Conservation (phyloP, 2,888 invertebrate species). For the Callyntrura sp. region DNA sequence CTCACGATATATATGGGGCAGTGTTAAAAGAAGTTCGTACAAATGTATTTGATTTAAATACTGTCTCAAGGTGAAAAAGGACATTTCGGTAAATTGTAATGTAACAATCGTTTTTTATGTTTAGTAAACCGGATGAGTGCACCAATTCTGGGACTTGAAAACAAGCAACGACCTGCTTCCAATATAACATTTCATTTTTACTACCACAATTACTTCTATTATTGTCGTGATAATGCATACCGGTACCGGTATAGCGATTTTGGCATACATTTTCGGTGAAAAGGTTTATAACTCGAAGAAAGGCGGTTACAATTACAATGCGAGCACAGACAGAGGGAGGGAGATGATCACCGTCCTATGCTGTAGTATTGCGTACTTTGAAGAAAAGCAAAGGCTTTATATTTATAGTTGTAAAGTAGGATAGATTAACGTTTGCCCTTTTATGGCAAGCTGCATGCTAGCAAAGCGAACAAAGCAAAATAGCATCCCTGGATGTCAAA, state of each 20-base stretch:
- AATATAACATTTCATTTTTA: neutral
- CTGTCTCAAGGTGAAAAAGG: conserved; percentile 28
- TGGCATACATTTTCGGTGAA: conserved; percentile 63
- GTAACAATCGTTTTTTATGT: conserved; percentile 16
- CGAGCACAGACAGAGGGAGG: neutral
- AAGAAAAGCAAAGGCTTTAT: neutral
- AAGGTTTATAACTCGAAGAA: conserved; percentile 20
- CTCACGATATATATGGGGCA: too few species aligned
- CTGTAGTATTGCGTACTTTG: neutral
- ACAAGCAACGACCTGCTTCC: conserved; percentile 44
- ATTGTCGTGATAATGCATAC: too few species aligned
- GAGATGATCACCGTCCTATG: neutral
- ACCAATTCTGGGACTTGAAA: neutral
- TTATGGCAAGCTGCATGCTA: conserved; percentile 42
- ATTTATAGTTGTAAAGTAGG: neutral
- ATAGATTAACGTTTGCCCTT: conserved; percentile 58
- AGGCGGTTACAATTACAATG: neutral
- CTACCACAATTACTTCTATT: too few species aligned
- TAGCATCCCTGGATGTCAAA: conserved; percentile 52
- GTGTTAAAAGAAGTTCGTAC: neutral
- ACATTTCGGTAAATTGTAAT: conserved; percentile 26
- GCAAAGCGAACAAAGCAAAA: conserved; percentile 8
- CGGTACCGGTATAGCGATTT: neutral
- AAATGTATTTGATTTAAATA: neutral
- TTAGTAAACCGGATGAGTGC: neutral